Evolutionary conservation across 2,888 invertebrate species (phyloP).

Genomic region (Omphaloscelis lunosa): DNA sequence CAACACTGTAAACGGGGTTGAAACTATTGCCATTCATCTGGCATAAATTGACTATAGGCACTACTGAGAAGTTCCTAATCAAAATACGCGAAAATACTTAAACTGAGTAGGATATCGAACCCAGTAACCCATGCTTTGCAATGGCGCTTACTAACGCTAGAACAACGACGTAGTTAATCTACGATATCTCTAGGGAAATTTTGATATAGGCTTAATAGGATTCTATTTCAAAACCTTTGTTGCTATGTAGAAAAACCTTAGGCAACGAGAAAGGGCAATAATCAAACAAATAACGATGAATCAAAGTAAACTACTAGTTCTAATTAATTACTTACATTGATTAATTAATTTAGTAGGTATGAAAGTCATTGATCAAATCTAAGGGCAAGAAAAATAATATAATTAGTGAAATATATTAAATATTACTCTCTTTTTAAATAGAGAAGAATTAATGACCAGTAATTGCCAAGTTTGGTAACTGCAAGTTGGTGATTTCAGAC

Average conservation of each 20-base stretch:
- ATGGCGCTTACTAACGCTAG: not conserved
- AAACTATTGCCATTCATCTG: not conserved
- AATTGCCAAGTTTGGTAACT: not conserved
- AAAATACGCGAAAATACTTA: not conserved
- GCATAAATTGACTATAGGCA: not conserved
- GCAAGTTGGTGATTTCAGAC: not conserved
- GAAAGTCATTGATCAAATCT: slow-evolving; percentile 4
- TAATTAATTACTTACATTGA: slow-evolving; percentile 12
- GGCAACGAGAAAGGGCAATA: not conserved
- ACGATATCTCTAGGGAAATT: slow-evolving; percentile 4
- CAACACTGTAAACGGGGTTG: not conserved
- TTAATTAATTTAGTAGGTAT: not conserved
- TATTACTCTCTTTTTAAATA: not conserved
- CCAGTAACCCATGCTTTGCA: too few species aligned
- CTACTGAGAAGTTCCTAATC: not conserved
- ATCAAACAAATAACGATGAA: slow-evolving; percentile 13
- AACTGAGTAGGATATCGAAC: not conserved
- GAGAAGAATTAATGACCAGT: not conserved
- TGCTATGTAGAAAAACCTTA: not conserved
- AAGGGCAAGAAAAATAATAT: not conserved
- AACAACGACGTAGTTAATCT: not conserved
- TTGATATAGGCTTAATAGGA: not conserved
- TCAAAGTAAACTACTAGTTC: slow-evolving; percentile 8
- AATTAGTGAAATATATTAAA: not conserved
- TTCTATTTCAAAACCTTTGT: not conserved